phyloP scores from a whole-genome alignment of 2,113 vertebrate genomes.

The Steatornis caripensis region DNA sequence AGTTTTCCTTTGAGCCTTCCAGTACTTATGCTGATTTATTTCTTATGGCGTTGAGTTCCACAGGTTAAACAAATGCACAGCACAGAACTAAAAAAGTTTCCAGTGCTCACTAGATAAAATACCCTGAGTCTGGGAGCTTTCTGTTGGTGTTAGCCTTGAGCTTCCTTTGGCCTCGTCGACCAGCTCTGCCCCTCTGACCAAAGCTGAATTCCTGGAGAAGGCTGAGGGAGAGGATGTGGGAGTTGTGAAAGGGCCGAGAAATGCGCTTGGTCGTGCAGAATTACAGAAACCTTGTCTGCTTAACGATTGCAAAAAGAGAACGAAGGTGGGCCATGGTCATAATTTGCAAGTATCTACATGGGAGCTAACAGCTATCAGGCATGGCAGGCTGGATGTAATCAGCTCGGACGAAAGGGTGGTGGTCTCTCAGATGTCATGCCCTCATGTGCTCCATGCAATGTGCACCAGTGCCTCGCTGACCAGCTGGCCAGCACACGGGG shows the following conservation, averaged over 20 bases:
- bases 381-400: accelerated
- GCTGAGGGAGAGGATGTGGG: background rate
- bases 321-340: background rate
- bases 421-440: background rate
- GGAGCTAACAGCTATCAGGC: background rate
- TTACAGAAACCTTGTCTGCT: background rate
- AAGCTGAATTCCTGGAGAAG: background rate
- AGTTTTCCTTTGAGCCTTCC: background rate
- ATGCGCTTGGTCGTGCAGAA: background rate
- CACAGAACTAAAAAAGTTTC: background rate
- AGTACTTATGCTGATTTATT: background rate
- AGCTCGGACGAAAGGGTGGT: background rate
- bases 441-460: background rate
- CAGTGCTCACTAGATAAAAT: background rate
- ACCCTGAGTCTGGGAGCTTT: background rate
- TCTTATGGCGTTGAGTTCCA: background rate
- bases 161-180: background rate
- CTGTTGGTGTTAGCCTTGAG: background rate
- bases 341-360: background rate
- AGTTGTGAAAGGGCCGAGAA: background rate
- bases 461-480: background rate
- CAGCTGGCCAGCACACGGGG: background rate
- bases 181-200: background rate
- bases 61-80: background rate
- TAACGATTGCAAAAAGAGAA: background rate